phyloP scores from a whole-genome alignment of 2,113 vertebrate species.

The Anarhynchus alexandrinus region DNA sequence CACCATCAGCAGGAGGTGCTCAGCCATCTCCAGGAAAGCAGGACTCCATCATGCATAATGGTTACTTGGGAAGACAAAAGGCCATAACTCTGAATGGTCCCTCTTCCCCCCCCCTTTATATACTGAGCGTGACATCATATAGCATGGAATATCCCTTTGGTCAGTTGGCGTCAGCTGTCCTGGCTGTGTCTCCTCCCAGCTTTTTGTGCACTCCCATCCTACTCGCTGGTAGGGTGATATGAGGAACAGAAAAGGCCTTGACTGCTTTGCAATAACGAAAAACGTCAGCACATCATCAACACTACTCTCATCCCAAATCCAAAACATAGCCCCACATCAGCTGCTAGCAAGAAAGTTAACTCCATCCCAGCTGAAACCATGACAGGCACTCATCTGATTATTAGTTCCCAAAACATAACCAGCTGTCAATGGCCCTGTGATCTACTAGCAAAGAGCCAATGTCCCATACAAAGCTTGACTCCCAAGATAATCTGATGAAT shows the following conservation, averaged over 20 bases:
- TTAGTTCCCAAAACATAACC: background rate
- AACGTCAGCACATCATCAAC: background rate
- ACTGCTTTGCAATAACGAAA: background rate
- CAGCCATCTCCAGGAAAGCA: no score
- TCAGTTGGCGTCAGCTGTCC: background rate
- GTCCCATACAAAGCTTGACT: background rate
- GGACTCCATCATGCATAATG: no score
- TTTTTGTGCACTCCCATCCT: background rate
- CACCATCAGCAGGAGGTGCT: no score
- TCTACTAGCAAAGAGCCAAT: background rate
- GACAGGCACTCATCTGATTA: background rate
- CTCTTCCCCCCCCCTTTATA: no score
- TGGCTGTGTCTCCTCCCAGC: background rate
- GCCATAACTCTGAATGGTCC: no score
- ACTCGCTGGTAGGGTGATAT: background rate
- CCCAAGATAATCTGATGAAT: background rate
- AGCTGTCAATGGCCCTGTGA: background rate
- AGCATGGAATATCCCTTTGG: background rate
- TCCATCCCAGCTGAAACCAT: background rate
- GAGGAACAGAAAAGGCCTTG: background rate
- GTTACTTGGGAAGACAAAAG: no score
- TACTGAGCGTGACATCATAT: no score
- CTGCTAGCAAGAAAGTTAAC: background rate
- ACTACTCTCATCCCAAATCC: background rate
- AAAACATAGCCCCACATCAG: background rate